A percentile compares a stretch with the other conserved stretches of the same genome.
Conservation (phyloP, 2,113 vertebrate genomes). For the Sciurus niger region DNA sequence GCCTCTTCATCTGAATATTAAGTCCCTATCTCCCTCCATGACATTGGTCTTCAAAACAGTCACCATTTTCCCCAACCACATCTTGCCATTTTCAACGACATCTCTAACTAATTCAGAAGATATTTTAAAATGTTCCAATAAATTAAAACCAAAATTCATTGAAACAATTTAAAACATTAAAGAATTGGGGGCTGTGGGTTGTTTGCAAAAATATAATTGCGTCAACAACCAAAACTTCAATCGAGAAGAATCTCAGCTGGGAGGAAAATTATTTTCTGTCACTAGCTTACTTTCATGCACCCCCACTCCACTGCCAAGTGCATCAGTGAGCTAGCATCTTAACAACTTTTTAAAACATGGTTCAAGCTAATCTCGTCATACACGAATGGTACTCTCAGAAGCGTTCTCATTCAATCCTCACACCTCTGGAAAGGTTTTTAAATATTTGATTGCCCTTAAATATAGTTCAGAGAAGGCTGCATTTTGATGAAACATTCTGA, state of each 20-base stretch:
- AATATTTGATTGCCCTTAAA: neutral
- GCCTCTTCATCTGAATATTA: neutral
- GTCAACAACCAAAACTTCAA: neutral
- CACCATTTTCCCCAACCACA: neutral
- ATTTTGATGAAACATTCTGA: neutral
- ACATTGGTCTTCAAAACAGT: neutral
- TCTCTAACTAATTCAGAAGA: slow-evolving; percentile 10
- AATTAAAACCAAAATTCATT: slow-evolving; percentile 15
- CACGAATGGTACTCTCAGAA: neutral
- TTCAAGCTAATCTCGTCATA: neutral
- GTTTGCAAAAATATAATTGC: slow-evolving; percentile 6
- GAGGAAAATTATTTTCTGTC: neutral
- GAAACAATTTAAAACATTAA: slow-evolving; percentile 44
- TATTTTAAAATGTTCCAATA: slow-evolving; percentile 11
- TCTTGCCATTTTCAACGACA: slow-evolving; percentile 1
- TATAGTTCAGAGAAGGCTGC: slow-evolving; percentile 35
- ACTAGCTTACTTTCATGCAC: neutral
- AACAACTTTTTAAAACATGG: neutral
- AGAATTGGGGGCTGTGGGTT: neutral
- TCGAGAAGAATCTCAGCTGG: neutral
- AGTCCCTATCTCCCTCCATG: neutral
- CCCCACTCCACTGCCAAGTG: neutral
- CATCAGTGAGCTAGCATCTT: neutral
- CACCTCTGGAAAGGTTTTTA: neutral
- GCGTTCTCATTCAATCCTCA: slow-evolving; percentile 11